Conservation (phyloP, 2,113 vertebrate genomes). For the Plectropomus leopardus region DNA sequence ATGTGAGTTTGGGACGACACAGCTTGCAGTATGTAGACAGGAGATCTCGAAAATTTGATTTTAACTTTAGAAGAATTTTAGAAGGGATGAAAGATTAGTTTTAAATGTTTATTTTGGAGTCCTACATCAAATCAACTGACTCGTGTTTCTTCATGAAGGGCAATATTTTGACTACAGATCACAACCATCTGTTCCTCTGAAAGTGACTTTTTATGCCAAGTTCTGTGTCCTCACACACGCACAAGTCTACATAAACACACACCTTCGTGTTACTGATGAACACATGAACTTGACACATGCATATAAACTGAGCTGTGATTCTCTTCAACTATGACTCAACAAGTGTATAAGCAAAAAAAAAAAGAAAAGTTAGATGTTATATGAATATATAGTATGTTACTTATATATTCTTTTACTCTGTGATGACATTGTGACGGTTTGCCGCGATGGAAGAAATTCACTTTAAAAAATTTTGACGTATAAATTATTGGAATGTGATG, state of each 20-base stretch:
- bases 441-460: slow-evolving; percentile 64
- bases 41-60: slow-evolving; percentile 50
- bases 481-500: slow-evolving; percentile 74
- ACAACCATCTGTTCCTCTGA: slow-evolving; percentile 39
- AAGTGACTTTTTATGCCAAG: slow-evolving; percentile 68
- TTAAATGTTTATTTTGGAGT: slow-evolving; percentile 32
- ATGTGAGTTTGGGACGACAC: slow-evolving; percentile 23
- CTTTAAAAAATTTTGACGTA: slow-evolving; percentile 56
- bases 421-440: slow-evolving; percentile 54
- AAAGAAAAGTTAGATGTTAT: slow-evolving; percentile 51
- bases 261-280: background rate
- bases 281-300: slow-evolving; percentile 51
- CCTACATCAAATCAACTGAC: slow-evolving; percentile 64
- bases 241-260: background rate
- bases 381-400: slow-evolving; percentile 67
- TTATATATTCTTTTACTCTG: slow-evolving; percentile 77
- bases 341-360: slow-evolving; percentile 55
- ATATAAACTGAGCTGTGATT: slow-evolving; percentile 62
- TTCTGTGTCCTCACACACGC: slow-evolving; percentile 38
- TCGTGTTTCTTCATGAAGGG: slow-evolving; percentile 56
- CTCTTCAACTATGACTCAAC: slow-evolving; percentile 46
- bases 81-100: slow-evolving; percentile 13
- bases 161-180: slow-evolving; percentile 48
- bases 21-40: slow-evolving; percentile 38
- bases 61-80: slow-evolving; percentile 38